These are phyloP conservation scores for Chrysolina oricalcia DNA, from an alignment of 2,888 invertebrate species.

Conservation along the genomic window DNA sequence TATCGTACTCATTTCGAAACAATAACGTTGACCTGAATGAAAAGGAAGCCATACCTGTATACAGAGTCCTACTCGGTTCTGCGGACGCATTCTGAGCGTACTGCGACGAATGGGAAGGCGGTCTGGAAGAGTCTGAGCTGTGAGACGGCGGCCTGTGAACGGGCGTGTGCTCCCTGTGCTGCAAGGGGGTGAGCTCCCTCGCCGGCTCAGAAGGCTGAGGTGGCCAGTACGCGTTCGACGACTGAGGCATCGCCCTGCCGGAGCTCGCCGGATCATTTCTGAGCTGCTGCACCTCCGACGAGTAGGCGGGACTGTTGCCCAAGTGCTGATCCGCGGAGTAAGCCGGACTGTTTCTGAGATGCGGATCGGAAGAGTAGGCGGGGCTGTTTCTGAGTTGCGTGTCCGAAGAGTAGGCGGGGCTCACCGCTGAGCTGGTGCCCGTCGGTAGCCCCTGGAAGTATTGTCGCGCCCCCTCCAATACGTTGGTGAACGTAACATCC, in stretches of 20 bases:
- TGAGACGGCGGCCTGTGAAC: constrained; percentile 62
- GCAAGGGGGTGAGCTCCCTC: constrained; percentile 37
- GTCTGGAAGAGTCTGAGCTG: constrained; percentile 53
- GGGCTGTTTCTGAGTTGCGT: constrained; percentile 57
- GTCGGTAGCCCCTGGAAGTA: constrained; percentile 87
- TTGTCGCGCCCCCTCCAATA: constrained; percentile 88
- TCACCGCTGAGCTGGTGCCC: constrained; percentile 69
- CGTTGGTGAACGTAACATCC: constrained; percentile 86
- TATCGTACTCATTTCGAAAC: too few species aligned
- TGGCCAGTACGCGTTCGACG: constrained; percentile 62
- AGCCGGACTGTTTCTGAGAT: constrained; percentile 29
- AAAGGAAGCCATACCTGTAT: constrained; percentile 34
- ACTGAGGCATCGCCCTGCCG: constrained; percentile 50
- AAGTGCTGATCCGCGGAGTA: constrained; percentile 72
- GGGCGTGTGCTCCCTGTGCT: constrained; percentile 55
- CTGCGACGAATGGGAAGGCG: constrained; percentile 42
- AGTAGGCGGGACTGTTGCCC: constrained; percentile 64
- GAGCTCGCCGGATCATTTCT: constrained; percentile 50
- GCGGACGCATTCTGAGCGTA: constrained; percentile 49
- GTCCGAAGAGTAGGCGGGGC: constrained; percentile 61
- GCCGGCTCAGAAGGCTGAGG: constrained; percentile 33
- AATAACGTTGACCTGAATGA: not conserved
- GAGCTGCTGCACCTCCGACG: constrained; percentile 54
- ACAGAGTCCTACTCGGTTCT: constrained; percentile 48
- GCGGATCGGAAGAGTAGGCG: constrained; percentile 58